A percentile compares a stretch with the other conserved stretches of the same genome.
phyloP scores from a whole-genome alignment of 2,888 invertebrate species.

The Cryptus viduatorius region DNA sequence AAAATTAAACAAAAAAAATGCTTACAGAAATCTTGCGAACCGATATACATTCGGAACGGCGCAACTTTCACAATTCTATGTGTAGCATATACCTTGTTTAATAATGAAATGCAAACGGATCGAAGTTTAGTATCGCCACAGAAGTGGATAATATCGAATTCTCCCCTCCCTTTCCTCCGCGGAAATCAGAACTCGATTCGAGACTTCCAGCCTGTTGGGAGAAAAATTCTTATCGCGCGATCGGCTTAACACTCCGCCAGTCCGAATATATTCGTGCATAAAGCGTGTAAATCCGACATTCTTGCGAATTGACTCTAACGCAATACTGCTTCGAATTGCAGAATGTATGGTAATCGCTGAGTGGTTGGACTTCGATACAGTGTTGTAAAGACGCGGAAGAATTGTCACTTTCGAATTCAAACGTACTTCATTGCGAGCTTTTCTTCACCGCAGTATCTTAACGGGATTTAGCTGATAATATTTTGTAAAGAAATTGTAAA shows the following conservation, averaged over 20 bases:
- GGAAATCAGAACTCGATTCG: constrained; percentile 3
- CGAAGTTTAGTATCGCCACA: neutral
- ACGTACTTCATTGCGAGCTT: neutral
- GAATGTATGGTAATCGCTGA: constrained; percentile 45
- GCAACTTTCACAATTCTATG: constrained; percentile 50
- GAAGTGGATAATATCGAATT: constrained; percentile 20
- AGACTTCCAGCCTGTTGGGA: neutral
- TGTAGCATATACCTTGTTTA: neutral
- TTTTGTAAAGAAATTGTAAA: neutral
- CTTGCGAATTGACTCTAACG: neutral
- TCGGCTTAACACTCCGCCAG: constrained; percentile 3
- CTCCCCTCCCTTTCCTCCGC: neutral
- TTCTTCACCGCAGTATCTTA: neutral
- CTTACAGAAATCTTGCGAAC: constrained; percentile 41
- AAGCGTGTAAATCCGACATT: constrained; percentile 6
- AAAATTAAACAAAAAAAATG: neutral
- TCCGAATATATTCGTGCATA: constrained; percentile 4
- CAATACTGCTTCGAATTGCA: constrained; percentile 36
- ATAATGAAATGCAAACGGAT: constrained; percentile 3
- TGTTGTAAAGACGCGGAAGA: neutral
- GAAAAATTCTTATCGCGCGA: constrained; percentile 38
- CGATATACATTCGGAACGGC: constrained; percentile 5
- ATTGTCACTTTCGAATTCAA: constrained; percentile 17
- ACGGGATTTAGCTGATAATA: neutral
- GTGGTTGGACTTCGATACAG: neutral